Evolutionary conservation across 2,888 invertebrate species (phyloP), one percentile per base, ranked within the genome.

Genomic region (Tryphoninae sp.): DNA sequence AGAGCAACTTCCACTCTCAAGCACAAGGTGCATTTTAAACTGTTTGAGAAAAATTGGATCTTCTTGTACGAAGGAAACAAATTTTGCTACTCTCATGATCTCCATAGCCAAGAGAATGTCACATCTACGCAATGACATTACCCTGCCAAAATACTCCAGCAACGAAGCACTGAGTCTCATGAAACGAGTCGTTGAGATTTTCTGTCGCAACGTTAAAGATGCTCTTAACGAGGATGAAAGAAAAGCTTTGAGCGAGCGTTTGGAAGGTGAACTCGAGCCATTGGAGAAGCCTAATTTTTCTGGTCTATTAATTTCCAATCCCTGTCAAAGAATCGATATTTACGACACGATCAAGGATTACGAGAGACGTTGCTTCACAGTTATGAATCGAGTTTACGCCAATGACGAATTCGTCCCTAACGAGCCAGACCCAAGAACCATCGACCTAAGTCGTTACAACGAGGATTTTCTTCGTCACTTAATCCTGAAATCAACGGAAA

Each of bases 401-500:
- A 16, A 62, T 33, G 62, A 19, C 0, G 22, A 53, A 3, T 22
- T 16, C 1, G 40, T 2, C 1, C 9, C 9, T 8, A 49, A 42
- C 11, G 71, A 49, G 13, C 65, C 78, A 13, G 40, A 53, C 1
- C 19, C 8, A 2, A 23, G 33, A 33, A 42, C 40, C 0, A 49
- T 68, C 16, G 45, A 75, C 6, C n/a, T 74, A 0, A 9, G 42
- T n/a, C 33, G 42, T 4, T 77, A 82, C n/a, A 23, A 74, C 1
- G 85, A 88, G 3, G 88, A 89, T 59, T 89, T 88, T 53, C 53
- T 90, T 26, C 86, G 87, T 0, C 88, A 91, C 67, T 72, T 90
- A 2, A 84, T 91, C 16, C 62, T 89, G 2, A 86, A 83, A 26
- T 87, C 86, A 2, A 88, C 86, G 0, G 86, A 86, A 2, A 61